Evolutionary conservation across 2,113 vertebrate genomes (phyloP).

Genomic region (Geothlypis trichas): DNA sequence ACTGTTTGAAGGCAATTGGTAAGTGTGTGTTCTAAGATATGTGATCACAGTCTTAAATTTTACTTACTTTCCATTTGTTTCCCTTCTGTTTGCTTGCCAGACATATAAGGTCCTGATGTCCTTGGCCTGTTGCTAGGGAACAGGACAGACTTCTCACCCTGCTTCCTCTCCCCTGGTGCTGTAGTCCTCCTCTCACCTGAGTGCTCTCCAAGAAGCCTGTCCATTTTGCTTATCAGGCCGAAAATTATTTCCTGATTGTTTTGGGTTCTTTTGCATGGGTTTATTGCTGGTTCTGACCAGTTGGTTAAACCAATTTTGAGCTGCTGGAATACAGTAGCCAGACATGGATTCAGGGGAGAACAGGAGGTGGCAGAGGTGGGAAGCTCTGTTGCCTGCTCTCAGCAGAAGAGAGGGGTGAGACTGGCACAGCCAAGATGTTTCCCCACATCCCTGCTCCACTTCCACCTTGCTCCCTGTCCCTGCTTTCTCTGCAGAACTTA

Average conservation of each 20-base stretch:
- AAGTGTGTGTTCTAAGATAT: not conserved
- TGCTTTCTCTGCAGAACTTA: not conserved
- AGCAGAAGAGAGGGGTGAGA: not conserved
- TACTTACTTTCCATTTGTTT: not conserved
- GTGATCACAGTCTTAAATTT: not conserved
- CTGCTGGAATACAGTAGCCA: fast-evolving
- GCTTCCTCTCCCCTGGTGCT: not conserved
- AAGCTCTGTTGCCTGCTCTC: not conserved
- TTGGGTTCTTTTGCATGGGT: not conserved
- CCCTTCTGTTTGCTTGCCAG: not conserved
- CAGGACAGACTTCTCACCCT: not conserved
- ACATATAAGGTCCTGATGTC: not conserved
- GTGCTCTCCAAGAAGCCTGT: not conserved
- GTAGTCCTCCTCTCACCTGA: not conserved
- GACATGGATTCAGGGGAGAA: not conserved
- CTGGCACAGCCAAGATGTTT: not conserved
- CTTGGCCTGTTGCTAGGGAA: not conserved
- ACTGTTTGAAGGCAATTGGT: not conserved
- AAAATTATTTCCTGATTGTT: not conserved
- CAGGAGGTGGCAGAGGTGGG: not conserved
- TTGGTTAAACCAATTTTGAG: not conserved
- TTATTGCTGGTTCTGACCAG: not conserved
- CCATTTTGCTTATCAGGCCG: not conserved
- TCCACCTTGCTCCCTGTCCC: not conserved
- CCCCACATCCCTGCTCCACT: no score